Conservation (phyloP, 2,113 vertebrate genomes). For the Saccopteryx bilineata region DNA sequence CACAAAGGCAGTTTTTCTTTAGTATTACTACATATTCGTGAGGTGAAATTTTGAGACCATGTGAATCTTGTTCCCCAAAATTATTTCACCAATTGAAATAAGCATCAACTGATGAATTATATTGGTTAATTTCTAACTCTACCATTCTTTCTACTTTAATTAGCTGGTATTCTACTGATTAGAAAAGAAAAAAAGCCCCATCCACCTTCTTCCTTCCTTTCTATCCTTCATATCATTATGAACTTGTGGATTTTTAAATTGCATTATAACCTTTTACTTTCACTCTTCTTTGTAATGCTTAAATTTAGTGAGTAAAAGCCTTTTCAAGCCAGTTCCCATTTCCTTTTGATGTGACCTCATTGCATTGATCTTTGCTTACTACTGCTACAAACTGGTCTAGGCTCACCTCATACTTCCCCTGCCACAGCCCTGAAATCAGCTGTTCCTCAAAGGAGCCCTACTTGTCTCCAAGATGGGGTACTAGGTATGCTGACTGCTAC, state of each 20-base stretch:
- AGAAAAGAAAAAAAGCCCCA: background rate
- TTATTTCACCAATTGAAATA: conserved; percentile 6
- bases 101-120: background rate
- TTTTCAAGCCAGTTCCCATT: background rate
- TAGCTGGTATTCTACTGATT: background rate
- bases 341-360: background rate
- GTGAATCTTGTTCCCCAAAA: background rate
- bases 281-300: conserved; percentile 1
- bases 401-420: background rate
- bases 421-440: background rate
- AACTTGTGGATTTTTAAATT: background rate
- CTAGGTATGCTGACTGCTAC: background rate
- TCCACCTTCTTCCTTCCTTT: background rate
- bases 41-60: background rate
- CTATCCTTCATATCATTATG: background rate
- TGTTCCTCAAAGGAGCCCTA: background rate
- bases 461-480: background rate
- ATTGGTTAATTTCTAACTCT: background rate
- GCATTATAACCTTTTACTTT: background rate
- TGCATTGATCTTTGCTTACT: background rate
- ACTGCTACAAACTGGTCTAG: background rate
- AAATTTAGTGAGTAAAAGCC: background rate
- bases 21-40: background rate
- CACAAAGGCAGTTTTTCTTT: background rate
- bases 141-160: background rate